A percentile compares a stretch with the other conserved stretches of the same genome.
phyloP scores from a whole-genome alignment of 2,113 vertebrate genomes.

The Pithys albifrons region DNA sequence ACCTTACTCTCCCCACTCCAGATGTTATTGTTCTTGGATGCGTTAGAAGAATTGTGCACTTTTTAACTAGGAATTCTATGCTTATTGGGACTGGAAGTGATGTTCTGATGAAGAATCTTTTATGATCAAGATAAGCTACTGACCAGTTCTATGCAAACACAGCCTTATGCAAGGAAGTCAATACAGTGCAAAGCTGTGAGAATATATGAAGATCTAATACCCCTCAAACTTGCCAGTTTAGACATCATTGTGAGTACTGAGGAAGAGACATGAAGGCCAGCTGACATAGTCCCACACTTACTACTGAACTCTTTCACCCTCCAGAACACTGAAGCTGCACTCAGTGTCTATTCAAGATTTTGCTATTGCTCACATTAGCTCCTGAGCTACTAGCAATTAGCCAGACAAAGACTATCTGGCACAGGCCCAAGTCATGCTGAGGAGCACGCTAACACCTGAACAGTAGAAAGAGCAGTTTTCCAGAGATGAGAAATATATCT shows the following conservation, averaged over 20 bases:
- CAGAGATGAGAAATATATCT: background rate
- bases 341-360: background rate
- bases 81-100: background rate
- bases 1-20: background rate
- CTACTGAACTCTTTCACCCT: background rate
- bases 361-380: accelerated
- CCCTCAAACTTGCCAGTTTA: background rate
- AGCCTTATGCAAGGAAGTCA: background rate
- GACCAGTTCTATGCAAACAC: accelerated
- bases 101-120: background rate
- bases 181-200: background rate
- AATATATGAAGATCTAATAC: background rate
- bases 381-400: background rate
- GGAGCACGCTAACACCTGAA: background rate
- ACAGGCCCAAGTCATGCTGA: background rate
- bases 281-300: background rate
- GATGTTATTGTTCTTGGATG: background rate
- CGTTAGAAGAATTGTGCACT: background rate
- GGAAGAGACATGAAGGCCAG: background rate
- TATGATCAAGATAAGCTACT: background rate
- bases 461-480: background rate
- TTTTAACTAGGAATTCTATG: background rate
- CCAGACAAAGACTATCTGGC: background rate
- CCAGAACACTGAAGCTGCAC: background rate
- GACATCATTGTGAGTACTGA: background rate